Evolutionary conservation across 2,888 invertebrate genomes (phyloP), one percentile per base, ranked within the genome.

Genomic region (Cetonia aurata): DNA sequence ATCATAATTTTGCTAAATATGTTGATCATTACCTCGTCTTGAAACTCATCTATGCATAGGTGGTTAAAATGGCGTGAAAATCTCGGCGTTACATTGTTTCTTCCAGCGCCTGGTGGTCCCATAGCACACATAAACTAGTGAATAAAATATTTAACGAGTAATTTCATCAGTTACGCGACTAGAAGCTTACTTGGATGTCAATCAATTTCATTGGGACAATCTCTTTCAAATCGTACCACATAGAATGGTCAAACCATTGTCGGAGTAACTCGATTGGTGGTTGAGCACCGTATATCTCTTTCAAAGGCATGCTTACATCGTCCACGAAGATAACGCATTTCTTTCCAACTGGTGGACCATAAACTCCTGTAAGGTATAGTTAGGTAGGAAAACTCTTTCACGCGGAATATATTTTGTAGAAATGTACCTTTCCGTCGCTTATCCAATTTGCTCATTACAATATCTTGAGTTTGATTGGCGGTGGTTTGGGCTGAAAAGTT

Each of bases 401-500:
- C 3, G 9, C 17, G 31, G 12, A 44, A 48, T 15, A 13, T 10
- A n/a, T 12, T 48, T 19, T 19, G 3, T 42, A 6, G 9, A 50
- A 50, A 4, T 44, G 19, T 78, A 87, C 92, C 96, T 87, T 96
- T 97, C 59, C 96, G 88, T 67, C 98, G 87, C 83, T 96, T 96
- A 82, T 97, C 97, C 76, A 98, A 84, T 84, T 96, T 97, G 3
- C 93, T 92, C 96, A 97, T 96, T 55, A 98, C 95, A 67, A 97
- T 95, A 80, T 96, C 95, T 85, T 98, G 97, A 0, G 96, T 96
- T 83, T 96, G 95, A 85, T 95, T 96, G 41, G 96, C 96, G 15
- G 94, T 93, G 0, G 96, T 97, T 86, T 96, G 96, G 0, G 97
- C 96, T 0, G 97, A 96, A 83, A 98, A 98, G 76, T 93, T 96